A percentile compares a stretch with the other conserved stretches of the same genome.
Evolutionary conservation across 2,888 invertebrate genomes (phyloP).

Genomic region (Harpalus rufipes): DNA sequence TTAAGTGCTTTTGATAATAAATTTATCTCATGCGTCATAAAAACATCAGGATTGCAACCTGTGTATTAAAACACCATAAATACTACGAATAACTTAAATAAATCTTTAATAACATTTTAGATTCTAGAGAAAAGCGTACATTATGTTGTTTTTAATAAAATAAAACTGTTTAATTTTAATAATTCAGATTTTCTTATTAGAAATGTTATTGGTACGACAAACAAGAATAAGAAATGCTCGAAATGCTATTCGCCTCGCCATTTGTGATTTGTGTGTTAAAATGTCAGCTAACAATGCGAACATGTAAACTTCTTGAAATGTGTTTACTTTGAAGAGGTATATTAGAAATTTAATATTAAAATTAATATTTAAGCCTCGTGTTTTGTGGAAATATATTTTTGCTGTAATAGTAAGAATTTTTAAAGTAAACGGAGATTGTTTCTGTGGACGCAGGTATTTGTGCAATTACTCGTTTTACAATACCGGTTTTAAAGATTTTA

Average conservation of each 20-base stretch:
- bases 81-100: no score
- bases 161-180: no score
- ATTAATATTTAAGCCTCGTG: neutral
- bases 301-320: conserved; percentile 12
- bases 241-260: neutral
- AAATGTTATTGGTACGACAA: neutral
- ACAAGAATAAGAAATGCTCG: conserved; percentile 3
- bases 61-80: no score
- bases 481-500: conserved; percentile 19
- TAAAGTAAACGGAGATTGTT: conserved; percentile 4
- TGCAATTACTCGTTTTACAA: conserved; percentile 2
- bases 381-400: conserved; percentile 2
- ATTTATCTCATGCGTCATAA: no score
- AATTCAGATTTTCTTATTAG: no score
- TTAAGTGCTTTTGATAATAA: no score
- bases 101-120: no score
- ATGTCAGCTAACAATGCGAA: conserved; percentile 11
- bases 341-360: conserved; percentile 4
- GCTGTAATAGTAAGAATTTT: neutral
- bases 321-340: conserved; percentile 28
- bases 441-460: conserved; percentile 3
- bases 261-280: neutral
- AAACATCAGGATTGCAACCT: no score
- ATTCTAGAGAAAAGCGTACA: no score
- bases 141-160: no score